A percentile compares a stretch with the other conserved stretches of the same genome.
Evolutionary conservation across 2,888 invertebrate species (phyloP).

Genomic region (Carterocephalus palaemon): DNA sequence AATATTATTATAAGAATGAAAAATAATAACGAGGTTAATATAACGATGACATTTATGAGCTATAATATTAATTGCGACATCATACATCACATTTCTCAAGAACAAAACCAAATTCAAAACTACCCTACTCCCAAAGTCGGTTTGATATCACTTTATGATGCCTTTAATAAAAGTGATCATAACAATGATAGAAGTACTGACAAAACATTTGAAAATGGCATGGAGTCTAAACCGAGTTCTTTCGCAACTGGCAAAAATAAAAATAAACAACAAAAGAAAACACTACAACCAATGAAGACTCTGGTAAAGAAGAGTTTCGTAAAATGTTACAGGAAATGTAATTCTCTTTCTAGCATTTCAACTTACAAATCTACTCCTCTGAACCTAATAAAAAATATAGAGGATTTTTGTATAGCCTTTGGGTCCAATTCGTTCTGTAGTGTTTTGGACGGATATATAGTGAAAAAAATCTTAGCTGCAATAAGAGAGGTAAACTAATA

Average conservation of each 20-base stretch:
- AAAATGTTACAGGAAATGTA: slow-evolving; percentile 56
- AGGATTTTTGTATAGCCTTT: slow-evolving; percentile 60
- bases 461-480: slow-evolving; percentile 49
- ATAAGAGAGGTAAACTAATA: slow-evolving; percentile 47
- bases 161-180: slow-evolving; percentile 5
- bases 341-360: slow-evolving; percentile 48
- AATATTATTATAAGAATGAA: background rate
- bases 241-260: slow-evolving; percentile 1
- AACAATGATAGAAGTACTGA: background rate
- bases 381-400: slow-evolving; percentile 51
- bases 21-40: background rate
- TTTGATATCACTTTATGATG: slow-evolving; percentile 12
- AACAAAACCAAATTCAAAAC: background rate
- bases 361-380: slow-evolving; percentile 41
- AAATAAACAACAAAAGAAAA: slow-evolving; percentile 13
- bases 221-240: too few species aligned
- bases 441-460: slow-evolving; percentile 48
- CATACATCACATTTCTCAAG: background rate
- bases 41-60: background rate
- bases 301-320: slow-evolving; percentile 38
- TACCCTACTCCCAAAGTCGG: background rate
- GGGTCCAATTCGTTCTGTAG: slow-evolving; percentile 49
- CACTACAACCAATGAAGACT: slow-evolving; percentile 30
- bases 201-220: background rate
- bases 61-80: background rate